These are phyloP conservation scores for Austrofundulus limnaeus DNA, from an alignment of 2,113 vertebrate species.

Conservation along the genomic window DNA sequence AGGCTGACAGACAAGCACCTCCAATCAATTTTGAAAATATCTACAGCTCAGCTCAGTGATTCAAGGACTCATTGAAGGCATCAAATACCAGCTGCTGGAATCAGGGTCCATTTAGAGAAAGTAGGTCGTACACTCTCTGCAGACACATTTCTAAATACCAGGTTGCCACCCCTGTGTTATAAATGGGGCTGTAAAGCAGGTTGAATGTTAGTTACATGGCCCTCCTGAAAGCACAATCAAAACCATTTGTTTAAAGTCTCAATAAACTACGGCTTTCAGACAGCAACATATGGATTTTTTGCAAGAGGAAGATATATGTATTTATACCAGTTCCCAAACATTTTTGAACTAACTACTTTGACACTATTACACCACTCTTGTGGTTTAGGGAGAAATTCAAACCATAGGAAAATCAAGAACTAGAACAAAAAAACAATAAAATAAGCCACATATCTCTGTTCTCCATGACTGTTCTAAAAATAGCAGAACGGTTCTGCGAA, in stretches of 20 bases:
- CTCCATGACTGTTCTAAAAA: too few species aligned
- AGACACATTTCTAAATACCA: slow-evolving; percentile 31
- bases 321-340: background rate
- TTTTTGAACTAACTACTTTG: background rate
- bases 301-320: background rate
- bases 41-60: slow-evolving; percentile 16
- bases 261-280: background rate
- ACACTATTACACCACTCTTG: background rate
- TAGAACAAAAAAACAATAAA: background rate
- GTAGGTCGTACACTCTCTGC: slow-evolving; percentile 39
- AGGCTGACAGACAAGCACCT: slow-evolving; percentile 38
- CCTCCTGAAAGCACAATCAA: slow-evolving; percentile 12
- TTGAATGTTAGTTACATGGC: slow-evolving; percentile 23
- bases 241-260: slow-evolving; percentile 1
- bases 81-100: slow-evolving; percentile 22
- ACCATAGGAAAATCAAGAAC: background rate
- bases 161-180: slow-evolving; percentile 13
- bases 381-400: background rate
- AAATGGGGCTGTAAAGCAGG: slow-evolving; percentile 27
- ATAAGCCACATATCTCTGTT: background rate
- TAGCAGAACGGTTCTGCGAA: too few species aligned
- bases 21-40: slow-evolving; percentile 15
- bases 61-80: slow-evolving; percentile 22
- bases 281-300: background rate
- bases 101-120: slow-evolving; percentile 41